Base-by-base conservation (phyloP, 2,797 vertebrate genomes). In the Chaunax sp. region DNA sequence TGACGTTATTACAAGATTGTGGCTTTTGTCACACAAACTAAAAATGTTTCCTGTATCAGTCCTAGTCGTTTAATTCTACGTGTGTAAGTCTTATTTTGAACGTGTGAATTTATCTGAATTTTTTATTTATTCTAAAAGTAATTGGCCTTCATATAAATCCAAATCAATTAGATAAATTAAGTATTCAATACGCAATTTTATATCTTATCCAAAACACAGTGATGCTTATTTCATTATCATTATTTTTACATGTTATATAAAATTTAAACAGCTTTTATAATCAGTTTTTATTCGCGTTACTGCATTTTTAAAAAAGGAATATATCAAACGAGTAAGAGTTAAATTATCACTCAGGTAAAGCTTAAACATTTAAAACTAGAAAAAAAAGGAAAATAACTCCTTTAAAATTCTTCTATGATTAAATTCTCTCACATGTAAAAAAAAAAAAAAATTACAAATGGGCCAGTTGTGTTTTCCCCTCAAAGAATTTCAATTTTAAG, bases 1-100 rank as follows among this genome's bases (percentile, higher is more conserved):
- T 44, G 28, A 45, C 41, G 43, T 15, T 57, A 23, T 33, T 45
- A 38, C 23, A 52, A 14, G 35, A 66, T 10, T 4, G n/a, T 49
- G 20, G 64, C 33, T 35, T 35, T 35, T 9, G 33, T 7, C 51
- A 19, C 50, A 56, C 14, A 23, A 55, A 69, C 4, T 9, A 28
- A 16, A 74, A 71, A 63, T 3, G 41, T 53, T 53, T 20, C 47
- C 10, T 66, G 73, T 57, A 61, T 40, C 38, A 43, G 20, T 46
- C 12, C 0, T 11, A 4, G n/a, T 18, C 68, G 7, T 69, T 64
- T 60, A 37, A 75, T 59, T 47, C 33, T 7, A 22, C 16, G 13
- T 12, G 4, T 8, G 23, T 10, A 49, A 23, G 0, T 40, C 38
- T 13, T 19, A 38, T 51, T 71, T 44, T 1, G 19, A 64, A 51